Percentiles rank a stretch among this genome's conserved stretches.
Evolutionary conservation across 2,888 invertebrate species (phyloP).

Genomic region (Piscicola geometra): DNA sequence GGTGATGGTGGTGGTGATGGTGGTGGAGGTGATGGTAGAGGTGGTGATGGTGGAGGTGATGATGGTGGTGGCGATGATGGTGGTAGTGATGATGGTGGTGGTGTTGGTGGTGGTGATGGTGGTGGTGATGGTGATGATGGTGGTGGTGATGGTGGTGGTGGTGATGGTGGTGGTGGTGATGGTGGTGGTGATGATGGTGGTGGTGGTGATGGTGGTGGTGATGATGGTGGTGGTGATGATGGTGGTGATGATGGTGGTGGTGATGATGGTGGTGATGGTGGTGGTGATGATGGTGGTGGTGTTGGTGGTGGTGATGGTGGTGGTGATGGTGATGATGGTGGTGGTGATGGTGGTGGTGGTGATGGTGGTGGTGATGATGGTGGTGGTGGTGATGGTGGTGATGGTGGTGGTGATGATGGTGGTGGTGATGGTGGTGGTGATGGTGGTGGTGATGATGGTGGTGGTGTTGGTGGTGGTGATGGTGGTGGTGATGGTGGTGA

Average conservation of each 20-base stretch:
- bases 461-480: no score
- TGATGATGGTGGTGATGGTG: neutral
- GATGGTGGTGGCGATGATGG: no score
- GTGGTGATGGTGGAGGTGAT: no score
- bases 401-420: no score
- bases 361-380: neutral
- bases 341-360: slow-evolving; percentile 5
- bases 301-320: no score
- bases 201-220: slow-evolving; percentile 5
- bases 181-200: slow-evolving; percentile 7
- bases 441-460: no score
- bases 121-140: no score
- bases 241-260: neutral
- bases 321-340: neutral
- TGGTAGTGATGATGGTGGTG: no score
- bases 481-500: no score
- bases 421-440: neutral
- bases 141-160: neutral
- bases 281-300: no score
- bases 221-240: neutral
- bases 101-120: no score
- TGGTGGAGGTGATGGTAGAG: no score
- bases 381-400: neutral
- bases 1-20: neutral
- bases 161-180: neutral